Percentiles rank a stretch among this genome's conserved stretches.
These are phyloP conservation scores for Corvus cornix DNA, from an alignment of 2,113 vertebrate genomes.

Conservation along the genomic window DNA sequence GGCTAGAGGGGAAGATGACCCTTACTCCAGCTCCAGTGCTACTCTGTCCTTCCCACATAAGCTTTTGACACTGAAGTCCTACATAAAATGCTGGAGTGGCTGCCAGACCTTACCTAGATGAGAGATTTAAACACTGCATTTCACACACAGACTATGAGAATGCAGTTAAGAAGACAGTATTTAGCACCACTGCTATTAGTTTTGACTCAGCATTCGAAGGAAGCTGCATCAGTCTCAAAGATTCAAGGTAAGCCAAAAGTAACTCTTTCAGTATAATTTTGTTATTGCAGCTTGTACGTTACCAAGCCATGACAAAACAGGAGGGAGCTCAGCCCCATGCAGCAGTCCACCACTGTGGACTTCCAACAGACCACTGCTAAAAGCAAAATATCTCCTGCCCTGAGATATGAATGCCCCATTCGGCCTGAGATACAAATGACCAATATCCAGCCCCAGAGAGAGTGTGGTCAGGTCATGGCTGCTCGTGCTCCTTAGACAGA, in stretches of 20 bases:
- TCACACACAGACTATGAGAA: not conserved
- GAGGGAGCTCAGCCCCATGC: not conserved
- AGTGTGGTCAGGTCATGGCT: not conserved
- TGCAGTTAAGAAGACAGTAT: not conserved
- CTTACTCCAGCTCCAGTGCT: rapidly evolving
- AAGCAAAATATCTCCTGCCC: not conserved
- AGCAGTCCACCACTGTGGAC: not conserved
- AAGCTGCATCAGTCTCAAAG: not conserved
- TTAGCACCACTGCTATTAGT: not conserved
- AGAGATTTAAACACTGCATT: not conserved
- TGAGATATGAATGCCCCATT: not conserved
- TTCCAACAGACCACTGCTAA: not conserved
- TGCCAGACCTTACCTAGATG: not conserved
- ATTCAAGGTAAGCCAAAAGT: not conserved
- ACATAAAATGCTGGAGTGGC: not conserved
- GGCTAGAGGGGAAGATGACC: not conserved
- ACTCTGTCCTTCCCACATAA: not conserved
- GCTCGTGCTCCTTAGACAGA: rapidly evolving
- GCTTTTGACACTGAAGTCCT: not conserved
- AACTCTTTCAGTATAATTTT: not conserved
- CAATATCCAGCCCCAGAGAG: not conserved
- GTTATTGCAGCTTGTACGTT: not conserved
- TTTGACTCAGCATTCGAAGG: not conserved
- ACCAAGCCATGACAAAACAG: not conserved
- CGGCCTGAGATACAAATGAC: not conserved